Base-by-base conservation (phyloP, 2,113 vertebrate species). In the Glareola pratincola region DNA sequence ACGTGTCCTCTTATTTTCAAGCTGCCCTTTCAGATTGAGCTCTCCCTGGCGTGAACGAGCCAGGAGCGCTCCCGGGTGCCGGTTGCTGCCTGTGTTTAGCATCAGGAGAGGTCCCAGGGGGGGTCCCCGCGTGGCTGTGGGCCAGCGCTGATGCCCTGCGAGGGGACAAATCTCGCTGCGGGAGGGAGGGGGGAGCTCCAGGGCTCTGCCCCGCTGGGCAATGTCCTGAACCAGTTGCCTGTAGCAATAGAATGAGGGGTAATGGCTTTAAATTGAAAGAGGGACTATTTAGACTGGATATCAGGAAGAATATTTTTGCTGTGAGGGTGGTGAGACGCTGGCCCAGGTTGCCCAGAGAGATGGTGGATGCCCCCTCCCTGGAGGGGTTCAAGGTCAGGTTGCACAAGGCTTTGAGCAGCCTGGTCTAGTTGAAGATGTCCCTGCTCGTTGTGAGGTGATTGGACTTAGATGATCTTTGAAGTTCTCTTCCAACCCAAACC, bases 1-100 rank as follows among this genome's bases (percentile, higher is more conserved):
- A 4, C 16, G 1, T 0, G 0, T 34, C 1, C 54, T 57, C 15
- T 64, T 51, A 12, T 53, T 90, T 64, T 63, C 13, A 14, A 14
- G 12, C 43, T 41, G 4, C 16, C 29, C 51, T 78, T 72, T 71
- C 66, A 64, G 30, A 18, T 51, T 21, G 41, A 23, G 69, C 56
- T 75, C 45, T 87, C 27, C 47, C 21, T 56, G 77, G 23, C 1
- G 4, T 15, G 60, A 34, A 53, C 37, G 60, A 19, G 15, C 4
- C 48, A n/a, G 43, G 23, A 39, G 17, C 2, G 16, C n/a, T 88
- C 30, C 69, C 1, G 0, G 18, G n/a, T 45, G 16, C 71, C 36
- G 19, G 53, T 54, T 89, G 27, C 34, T 56, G 23, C 3, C 59
- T 50, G 60, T 29, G 19, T 23, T 39, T 17, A 41, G 62, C 32